These are phyloP conservation scores for Galerucella calmariensis DNA, from an alignment of 2,888 invertebrate genomes.

Conservation along the genomic window DNA sequence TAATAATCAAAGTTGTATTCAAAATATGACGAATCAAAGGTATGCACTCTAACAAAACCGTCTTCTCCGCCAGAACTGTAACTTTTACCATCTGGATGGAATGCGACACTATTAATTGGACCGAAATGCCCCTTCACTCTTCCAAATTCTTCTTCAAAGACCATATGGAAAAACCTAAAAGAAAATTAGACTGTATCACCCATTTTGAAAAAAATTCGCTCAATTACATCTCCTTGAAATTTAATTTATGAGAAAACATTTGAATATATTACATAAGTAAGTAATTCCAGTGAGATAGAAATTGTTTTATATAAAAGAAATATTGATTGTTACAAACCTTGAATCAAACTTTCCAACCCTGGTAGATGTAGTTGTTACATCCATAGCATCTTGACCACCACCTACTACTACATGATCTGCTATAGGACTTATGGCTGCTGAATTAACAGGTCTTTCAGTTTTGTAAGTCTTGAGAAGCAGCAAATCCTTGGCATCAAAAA, in stretches of 20 bases:
- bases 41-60: slow-evolving; percentile 96
- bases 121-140: slow-evolving; percentile 99
- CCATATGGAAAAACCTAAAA: slow-evolving; percentile 84
- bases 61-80: slow-evolving; percentile 99
- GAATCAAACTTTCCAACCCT: slow-evolving; percentile 97
- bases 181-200: slow-evolving; percentile 54
- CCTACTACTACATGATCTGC: slow-evolving; percentile 96
- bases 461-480: slow-evolving; percentile 94
- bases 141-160: slow-evolving; percentile 97
- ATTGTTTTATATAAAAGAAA: slow-evolving; percentile 13
- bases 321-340: slow-evolving; percentile 41
- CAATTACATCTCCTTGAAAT: too few species aligned
- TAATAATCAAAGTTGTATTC: slow-evolving; percentile 93
- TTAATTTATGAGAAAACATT: too few species aligned
- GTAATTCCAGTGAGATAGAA: too few species aligned
- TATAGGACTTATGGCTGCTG: slow-evolving; percentile 96
- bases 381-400: slow-evolving; percentile 99
- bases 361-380: slow-evolving; percentile 94
- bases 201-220: too few species aligned
- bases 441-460: slow-evolving; percentile 98
- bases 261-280: too few species aligned
- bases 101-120: slow-evolving; percentile 97
- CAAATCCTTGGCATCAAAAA: slow-evolving; percentile 90
- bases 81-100: slow-evolving; percentile 97
- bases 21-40: slow-evolving; percentile 95